Percentiles rank a stretch among this genome's conserved stretches.
These are phyloP conservation scores for Arenicola marina DNA, from an alignment of 2,888 invertebrate genomes.

Conservation along the genomic window DNA sequence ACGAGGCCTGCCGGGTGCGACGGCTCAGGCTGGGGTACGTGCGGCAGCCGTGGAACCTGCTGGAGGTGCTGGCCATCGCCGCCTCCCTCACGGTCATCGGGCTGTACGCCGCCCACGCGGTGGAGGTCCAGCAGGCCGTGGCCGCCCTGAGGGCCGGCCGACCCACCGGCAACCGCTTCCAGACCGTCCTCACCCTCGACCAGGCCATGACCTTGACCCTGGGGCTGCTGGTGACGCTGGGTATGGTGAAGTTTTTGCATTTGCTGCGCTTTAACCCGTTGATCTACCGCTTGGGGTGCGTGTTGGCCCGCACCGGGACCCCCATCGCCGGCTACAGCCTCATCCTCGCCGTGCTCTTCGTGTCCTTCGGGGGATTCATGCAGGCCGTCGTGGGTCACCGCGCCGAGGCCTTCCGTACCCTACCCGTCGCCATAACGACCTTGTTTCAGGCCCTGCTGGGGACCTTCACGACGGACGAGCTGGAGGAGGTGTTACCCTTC, in stretches of 20 bases:
- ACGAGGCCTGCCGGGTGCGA: neutral
- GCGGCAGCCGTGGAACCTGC: neutral
- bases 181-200: neutral
- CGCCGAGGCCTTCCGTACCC: neutral
- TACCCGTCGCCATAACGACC: neutral
- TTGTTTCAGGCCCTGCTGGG: neutral
- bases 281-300: slow-evolving; percentile 1
- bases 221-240: neutral
- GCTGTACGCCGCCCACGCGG: neutral
- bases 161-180: neutral
- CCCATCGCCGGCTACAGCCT: neutral
- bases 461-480: neutral
- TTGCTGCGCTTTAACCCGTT: slow-evolving; percentile 10
- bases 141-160: neutral
- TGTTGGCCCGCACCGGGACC: neutral
- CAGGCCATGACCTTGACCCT: neutral
- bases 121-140: neutral
- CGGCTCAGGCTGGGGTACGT: neutral
- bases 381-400: neutral
- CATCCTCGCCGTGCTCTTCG: neutral
- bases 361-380: neutral
- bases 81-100: neutral
- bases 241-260: slow-evolving; percentile 13
- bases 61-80: neutral
- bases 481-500: neutral